Evolutionary conservation across 2,888 invertebrate species (phyloP).

Genomic region (Mesoligia furuncula): DNA sequence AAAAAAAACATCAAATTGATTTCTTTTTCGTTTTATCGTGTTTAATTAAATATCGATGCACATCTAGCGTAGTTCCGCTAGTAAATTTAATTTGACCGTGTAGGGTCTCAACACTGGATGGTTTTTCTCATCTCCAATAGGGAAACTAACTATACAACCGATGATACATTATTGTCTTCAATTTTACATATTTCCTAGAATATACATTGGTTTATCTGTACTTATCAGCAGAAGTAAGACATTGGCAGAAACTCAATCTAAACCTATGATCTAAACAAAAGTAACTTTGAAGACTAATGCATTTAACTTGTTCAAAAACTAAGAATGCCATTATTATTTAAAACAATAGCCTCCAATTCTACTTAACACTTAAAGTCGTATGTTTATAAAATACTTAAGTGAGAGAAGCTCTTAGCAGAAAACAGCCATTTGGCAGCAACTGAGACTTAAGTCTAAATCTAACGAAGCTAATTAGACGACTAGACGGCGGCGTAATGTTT

Average conservation of each 20-base stretch:
- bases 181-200: neutral
- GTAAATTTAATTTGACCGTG: no score
- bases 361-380: no score
- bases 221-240: no score
- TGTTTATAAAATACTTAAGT: constrained; percentile 30
- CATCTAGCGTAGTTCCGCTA: no score
- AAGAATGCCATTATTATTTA: constrained; percentile 14
- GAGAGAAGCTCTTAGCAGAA: constrained; percentile 9
- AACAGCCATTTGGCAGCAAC: constrained; percentile 17
- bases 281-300: neutral
- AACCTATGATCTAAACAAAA: constrained; percentile 10
- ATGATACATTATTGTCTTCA: no score
- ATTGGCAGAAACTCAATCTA: neutral
- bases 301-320: neutral
- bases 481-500: constrained; percentile 27
- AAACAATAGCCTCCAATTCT: neutral
- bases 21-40: no score
- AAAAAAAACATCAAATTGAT: no score
- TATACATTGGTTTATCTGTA: neutral
- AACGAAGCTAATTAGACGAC: constrained; percentile 30
- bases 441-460: constrained; percentile 1
- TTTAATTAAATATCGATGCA: no score
- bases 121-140: no score
- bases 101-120: no score
- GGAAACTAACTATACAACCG: no score